These are phyloP conservation scores for Spheniscus mendiculus DNA, from an alignment of 2,113 vertebrate species.

Conservation along the genomic window DNA sequence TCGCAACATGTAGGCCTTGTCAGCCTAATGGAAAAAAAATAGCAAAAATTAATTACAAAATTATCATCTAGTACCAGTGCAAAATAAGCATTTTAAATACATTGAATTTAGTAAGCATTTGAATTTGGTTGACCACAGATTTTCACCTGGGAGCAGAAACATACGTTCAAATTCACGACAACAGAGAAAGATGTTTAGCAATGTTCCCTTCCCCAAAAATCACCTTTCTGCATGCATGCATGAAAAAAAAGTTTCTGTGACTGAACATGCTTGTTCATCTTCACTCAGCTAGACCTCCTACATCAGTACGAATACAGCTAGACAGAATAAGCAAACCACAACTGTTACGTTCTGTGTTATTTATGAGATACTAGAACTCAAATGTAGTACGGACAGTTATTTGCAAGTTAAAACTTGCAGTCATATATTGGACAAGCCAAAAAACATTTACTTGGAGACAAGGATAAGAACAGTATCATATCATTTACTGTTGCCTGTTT, in stretches of 20 bases:
- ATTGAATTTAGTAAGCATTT: neutral
- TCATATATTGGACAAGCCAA: neutral
- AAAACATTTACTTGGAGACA: neutral
- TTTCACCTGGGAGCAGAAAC: neutral
- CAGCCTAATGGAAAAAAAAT: conserved; percentile 76
- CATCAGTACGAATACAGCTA: neutral
- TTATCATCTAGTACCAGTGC: neutral
- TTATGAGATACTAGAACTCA: neutral
- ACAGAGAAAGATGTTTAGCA: neutral
- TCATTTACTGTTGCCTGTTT: neutral
- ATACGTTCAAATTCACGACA: fast-evolving
- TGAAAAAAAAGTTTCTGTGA: neutral
- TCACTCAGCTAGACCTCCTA: neutral
- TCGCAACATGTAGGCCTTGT: conserved; percentile 87
- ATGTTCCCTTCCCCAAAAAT: neutral
- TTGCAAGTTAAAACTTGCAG: neutral
- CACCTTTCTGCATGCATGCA: neutral
- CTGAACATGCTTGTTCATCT: neutral
- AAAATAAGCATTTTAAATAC: neutral
- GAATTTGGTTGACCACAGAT: neutral
- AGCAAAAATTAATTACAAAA: neutral
- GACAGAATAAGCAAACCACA: neutral
- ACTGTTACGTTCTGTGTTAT: neutral
- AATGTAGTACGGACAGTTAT: neutral
- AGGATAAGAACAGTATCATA: neutral